Percentiles rank a stretch among this genome's conserved stretches.
Evolutionary conservation across 2,113 vertebrate species (phyloP).

Genomic region (Ploceus nigricollis): DNA sequence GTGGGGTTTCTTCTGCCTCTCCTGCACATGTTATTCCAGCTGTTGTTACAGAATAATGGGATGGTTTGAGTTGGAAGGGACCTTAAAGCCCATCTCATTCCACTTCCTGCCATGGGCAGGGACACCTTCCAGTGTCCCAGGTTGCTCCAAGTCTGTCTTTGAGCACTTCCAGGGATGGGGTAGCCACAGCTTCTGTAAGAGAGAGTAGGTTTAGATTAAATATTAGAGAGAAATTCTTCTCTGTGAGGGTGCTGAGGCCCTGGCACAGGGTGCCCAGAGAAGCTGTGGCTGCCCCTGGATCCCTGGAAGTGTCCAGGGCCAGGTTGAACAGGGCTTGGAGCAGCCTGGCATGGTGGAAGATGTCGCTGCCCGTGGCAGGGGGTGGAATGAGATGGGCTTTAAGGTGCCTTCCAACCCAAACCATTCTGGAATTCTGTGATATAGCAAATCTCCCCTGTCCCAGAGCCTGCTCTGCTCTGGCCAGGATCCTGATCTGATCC

Average conservation of each 20-base stretch:
- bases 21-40: fast-evolving
- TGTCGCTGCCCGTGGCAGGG: background rate
- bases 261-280: background rate
- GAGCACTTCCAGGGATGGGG: background rate
- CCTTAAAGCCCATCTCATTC: fast-evolving
- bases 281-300: background rate
- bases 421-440: background rate
- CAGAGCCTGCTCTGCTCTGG: background rate
- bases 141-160: background rate
- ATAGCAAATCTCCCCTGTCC: background rate
- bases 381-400: fast-evolving
- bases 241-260: fast-evolving
- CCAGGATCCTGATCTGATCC: background rate
- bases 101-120: background rate
- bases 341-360: fast-evolving
- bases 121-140: background rate
- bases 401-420: background rate
- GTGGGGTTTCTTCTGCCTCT: background rate
- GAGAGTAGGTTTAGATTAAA: background rate
- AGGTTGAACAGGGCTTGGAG: background rate
- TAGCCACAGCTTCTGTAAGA: background rate
- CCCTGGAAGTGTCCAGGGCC: background rate
- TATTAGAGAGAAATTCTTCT: background rate
- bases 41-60: background rate
- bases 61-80: background rate